phyloP scores from a whole-genome alignment of 1,140 invertebrate species.

The Macrosteles quadrilineatus region DNA sequence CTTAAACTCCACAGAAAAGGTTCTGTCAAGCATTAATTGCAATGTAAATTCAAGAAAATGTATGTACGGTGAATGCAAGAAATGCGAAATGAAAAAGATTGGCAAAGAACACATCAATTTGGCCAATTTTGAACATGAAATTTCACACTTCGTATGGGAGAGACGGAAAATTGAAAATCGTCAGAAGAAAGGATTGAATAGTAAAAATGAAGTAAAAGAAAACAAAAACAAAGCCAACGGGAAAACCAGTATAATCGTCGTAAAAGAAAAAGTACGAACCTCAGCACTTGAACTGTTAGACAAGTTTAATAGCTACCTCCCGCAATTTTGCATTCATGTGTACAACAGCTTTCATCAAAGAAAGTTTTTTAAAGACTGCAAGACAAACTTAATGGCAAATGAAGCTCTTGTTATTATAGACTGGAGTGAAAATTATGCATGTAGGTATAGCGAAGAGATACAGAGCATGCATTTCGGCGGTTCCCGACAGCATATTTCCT shows the following conservation, averaged over 20 bases:
- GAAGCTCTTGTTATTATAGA: conserved; percentile 46
- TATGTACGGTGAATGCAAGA: no score
- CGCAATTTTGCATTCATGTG: background rate
- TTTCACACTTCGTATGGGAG: no score
- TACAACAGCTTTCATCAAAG: background rate
- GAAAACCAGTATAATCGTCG: no score
- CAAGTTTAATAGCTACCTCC: background rate
- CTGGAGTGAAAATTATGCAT: conserved; percentile 46
- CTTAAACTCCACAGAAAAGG: no score
- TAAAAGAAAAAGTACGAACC: background rate
- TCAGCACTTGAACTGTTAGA: background rate
- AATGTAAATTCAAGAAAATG: no score
- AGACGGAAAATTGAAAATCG: no score
- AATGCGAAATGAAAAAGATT: background rate
- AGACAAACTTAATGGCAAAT: conserved; percentile 19
- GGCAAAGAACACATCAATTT: background rate
- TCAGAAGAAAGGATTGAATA: no score
- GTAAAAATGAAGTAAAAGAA: no score
- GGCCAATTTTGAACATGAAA: background rate
- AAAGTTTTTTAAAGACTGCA: background rate
- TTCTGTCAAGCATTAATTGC: no score
- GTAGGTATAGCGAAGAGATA: conserved; percentile 46
- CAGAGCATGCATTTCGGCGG: conserved; percentile 46
- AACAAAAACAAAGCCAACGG: no score
- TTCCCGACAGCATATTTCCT: conserved; percentile 43